These are phyloP conservation scores for Leptinotarsa defecta DNA, from an alignment of 1,140 invertebrate species.

Conservation along the genomic window DNA sequence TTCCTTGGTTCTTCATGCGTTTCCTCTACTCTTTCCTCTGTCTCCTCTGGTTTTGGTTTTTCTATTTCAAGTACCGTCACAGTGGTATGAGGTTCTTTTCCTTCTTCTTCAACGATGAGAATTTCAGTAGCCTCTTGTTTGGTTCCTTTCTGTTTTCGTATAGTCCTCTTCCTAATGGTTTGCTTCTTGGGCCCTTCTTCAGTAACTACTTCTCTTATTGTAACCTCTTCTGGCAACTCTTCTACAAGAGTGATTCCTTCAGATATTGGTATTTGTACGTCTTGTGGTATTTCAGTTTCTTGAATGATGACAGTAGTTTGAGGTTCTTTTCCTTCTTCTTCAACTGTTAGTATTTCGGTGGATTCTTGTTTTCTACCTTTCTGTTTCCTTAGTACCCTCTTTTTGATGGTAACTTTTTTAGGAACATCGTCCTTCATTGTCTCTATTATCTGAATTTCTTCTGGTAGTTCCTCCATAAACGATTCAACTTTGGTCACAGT, in stretches of 20 bases:
- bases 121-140: conserved; percentile 51
- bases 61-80: conserved; percentile 51
- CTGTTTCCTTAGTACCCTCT: conserved; percentile 53
- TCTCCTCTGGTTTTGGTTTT: conserved; percentile 53
- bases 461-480: conserved; percentile 53
- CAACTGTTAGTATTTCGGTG: conserved; percentile 51
- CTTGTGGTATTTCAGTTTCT: conserved; percentile 37
- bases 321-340: conserved; percentile 56
- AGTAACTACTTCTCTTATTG: conserved; percentile 44
- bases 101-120: conserved; percentile 51
- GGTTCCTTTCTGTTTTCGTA: conserved; percentile 52
- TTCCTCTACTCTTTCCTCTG: conserved; percentile 51
- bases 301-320: conserved; percentile 55
- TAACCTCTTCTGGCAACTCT: conserved; percentile 37
- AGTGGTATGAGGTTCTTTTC: conserved; percentile 49
- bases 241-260: conserved; percentile 50
- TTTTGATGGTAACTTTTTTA: conserved; percentile 50
- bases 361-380: conserved; percentile 48
- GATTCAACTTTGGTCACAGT: conserved; percentile 9
- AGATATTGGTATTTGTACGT: conserved; percentile 47
- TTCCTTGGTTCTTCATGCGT: conserved; percentile 18
- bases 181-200: conserved; percentile 46
- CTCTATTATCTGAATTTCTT: conserved; percentile 41
- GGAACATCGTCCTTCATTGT: conserved; percentile 48
- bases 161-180: conserved; percentile 50